phyloP scores from a whole-genome alignment of 2,113 vertebrate genomes.

The Philantomba maxwellii region DNA sequence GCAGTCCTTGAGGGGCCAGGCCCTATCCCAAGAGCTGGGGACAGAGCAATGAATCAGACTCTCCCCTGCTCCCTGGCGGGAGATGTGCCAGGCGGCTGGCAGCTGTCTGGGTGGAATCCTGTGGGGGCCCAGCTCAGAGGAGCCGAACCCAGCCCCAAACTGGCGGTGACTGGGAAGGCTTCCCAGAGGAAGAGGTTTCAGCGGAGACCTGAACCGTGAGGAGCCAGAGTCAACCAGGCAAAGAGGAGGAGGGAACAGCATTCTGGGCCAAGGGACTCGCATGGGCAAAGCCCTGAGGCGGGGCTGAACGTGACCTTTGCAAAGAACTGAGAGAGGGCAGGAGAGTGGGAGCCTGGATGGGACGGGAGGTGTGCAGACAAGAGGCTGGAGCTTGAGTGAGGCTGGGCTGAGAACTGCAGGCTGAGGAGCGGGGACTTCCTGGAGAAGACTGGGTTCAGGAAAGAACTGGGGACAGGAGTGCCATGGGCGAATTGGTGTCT shows the following conservation, averaged over 20 bases:
- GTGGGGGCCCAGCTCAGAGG: not conserved
- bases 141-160: not conserved
- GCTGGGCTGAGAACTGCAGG: not conserved
- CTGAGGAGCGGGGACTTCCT: not conserved
- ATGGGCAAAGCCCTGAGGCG: not conserved
- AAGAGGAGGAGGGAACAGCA: not conserved
- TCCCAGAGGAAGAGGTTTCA: not conserved
- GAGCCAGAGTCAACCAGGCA: not conserved
- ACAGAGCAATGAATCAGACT: not conserved
- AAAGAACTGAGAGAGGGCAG: not conserved
- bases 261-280: not conserved
- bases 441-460: not conserved
- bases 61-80: not conserved
- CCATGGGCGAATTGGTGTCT: not conserved
- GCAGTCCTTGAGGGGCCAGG: not conserved
- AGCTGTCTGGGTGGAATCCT: not conserved
- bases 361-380: not conserved
- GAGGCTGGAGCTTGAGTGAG: not conserved
- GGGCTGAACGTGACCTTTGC: not conserved
- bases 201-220: not conserved
- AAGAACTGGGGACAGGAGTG: not conserved
- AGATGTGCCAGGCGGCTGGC: not conserved
- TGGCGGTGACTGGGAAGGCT: not conserved
- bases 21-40: not conserved
- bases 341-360: not conserved